Conservation (phyloP, 2,113 vertebrate genomes). For the Phyllostomus hastatus region DNA sequence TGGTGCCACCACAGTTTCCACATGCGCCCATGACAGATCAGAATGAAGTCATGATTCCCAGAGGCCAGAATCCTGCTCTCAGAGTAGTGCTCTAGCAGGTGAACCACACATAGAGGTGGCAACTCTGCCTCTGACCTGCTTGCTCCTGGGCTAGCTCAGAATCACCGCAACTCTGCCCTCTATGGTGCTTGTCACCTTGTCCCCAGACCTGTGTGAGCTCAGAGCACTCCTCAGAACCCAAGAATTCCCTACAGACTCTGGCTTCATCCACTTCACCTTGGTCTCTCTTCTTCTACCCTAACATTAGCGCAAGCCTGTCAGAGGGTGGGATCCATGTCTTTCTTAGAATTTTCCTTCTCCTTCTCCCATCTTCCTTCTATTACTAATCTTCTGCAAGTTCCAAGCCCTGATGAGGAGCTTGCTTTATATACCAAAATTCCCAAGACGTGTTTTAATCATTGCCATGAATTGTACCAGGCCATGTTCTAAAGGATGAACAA, state of each 20-base stretch:
- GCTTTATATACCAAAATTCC: neutral
- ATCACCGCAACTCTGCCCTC: neutral
- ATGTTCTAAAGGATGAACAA: constrained; percentile 9
- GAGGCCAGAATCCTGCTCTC: neutral
- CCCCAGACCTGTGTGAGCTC: neutral
- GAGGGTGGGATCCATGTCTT: neutral
- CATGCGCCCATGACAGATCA: neutral
- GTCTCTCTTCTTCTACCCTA: neutral
- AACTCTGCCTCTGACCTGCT: neutral
- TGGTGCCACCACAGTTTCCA: neutral
- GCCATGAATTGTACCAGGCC: neutral
- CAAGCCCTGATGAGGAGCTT: neutral
- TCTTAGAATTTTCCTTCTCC: neutral
- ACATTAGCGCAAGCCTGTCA: neutral
- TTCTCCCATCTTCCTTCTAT: neutral
- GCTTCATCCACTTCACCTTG: neutral
- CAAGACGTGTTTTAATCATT: neutral
- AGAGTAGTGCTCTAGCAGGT: neutral
- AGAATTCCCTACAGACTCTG: neutral
- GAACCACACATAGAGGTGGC: neutral
- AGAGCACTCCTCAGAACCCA: neutral
- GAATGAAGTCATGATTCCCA: neutral
- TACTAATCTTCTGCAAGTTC: neutral
- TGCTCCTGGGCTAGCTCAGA: neutral
- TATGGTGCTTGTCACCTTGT: neutral